A percentile compares a stretch with the other conserved stretches of the same genome.
Conservation (phyloP, 2,797 vertebrate genomes). For the Thamnophis elegans region DNA sequence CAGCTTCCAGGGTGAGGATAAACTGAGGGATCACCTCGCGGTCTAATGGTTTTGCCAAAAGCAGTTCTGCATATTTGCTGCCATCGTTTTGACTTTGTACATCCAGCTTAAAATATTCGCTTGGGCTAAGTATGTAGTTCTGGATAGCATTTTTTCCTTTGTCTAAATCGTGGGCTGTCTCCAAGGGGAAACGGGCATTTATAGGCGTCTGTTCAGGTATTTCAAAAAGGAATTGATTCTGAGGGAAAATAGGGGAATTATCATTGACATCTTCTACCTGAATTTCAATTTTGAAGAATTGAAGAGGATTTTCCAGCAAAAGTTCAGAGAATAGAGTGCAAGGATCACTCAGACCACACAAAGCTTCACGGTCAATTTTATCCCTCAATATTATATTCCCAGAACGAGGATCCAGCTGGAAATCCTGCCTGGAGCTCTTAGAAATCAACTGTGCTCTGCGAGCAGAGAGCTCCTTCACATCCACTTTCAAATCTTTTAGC, state of each 20-base stretch:
- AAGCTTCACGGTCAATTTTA: constrained; percentile 75
- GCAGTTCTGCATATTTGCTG: no score
- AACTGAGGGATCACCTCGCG: constrained; percentile 68
- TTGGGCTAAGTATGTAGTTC: constrained; percentile 26
- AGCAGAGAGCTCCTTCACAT: constrained; percentile 45
- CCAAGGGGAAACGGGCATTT: constrained; percentile 22
- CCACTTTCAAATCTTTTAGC: constrained; percentile 75
- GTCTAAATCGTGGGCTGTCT: constrained; percentile 44
- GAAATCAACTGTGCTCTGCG: constrained; percentile 74
- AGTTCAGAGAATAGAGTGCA: constrained; percentile 74
- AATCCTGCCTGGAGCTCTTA: constrained; percentile 75
- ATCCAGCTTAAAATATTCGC: no score
- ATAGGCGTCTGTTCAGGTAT: constrained; percentile 28
- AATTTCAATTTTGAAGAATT: constrained; percentile 16
- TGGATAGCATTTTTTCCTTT: constrained; percentile 33
- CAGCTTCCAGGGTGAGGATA: constrained; percentile 78
- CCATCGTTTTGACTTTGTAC: no score
- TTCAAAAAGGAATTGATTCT: constrained; percentile 31
- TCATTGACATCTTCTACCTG: constrained; percentile 46
- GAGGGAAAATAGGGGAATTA: constrained; percentile 34
- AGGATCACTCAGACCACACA: constrained; percentile 68
- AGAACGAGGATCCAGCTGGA: constrained; percentile 70
- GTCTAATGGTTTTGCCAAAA: no score
- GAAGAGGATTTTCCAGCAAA: constrained; percentile 73
- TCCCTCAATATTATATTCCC: constrained; percentile 60